These are phyloP conservation scores for Lasioglossum marginatum DNA, from an alignment of 2,888 invertebrate genomes.

Conservation along the genomic window DNA sequence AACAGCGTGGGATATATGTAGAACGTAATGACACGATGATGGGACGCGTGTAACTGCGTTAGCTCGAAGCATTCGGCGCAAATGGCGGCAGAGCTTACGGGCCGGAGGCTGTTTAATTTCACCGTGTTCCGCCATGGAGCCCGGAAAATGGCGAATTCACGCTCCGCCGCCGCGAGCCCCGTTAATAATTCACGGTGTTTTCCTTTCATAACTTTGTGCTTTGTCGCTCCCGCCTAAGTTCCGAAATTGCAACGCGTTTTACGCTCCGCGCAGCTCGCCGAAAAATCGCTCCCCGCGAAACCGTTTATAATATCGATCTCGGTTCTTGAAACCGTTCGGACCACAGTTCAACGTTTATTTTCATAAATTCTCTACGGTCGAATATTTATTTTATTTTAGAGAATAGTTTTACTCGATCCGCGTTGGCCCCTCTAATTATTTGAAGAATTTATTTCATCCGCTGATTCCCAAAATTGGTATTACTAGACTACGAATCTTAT, in stretches of 20 bases:
- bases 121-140: constrained; percentile 9
- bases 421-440: not conserved
- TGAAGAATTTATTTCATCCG: too few species aligned
- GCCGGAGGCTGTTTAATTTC: constrained; percentile 46
- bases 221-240: constrained; percentile 4
- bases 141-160: constrained; percentile 40
- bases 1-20: not conserved
- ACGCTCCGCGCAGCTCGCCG: not conserved
- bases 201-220: constrained; percentile 21
- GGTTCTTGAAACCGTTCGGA: not conserved
- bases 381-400: not conserved
- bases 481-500: too few species aligned
- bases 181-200: constrained; percentile 45
- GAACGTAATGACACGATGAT: constrained; percentile 47
- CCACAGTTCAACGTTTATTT: not conserved
- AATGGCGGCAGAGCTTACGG: constrained; percentile 41
- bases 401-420: not conserved
- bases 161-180: not conserved
- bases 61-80: constrained; percentile 34
- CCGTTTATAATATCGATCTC: not conserved
- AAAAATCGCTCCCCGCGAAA: not conserved
- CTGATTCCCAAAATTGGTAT: too few species aligned
- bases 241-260: not conserved
- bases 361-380: not conserved
- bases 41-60: constrained; percentile 42